phyloP scores from a whole-genome alignment of 2,888 invertebrate genomes.

The Lasioglossum oenotherae region DNA sequence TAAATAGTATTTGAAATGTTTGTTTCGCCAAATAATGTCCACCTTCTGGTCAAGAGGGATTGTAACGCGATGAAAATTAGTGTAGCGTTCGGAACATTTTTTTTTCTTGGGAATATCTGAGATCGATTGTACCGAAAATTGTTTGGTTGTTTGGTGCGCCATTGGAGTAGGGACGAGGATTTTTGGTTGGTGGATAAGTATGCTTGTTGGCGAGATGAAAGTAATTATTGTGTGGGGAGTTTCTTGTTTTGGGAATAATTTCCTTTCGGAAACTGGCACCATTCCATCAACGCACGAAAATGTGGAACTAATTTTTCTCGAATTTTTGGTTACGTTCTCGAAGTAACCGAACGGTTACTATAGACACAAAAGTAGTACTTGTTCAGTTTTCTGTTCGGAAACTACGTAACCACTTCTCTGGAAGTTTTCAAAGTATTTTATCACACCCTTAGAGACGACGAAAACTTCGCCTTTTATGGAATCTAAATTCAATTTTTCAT shows the following conservation, averaged over 20 bases:
- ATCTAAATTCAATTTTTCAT: no score
- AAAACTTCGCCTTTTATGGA: no score
- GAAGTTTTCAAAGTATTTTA: not conserved
- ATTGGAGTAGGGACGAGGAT: not conserved
- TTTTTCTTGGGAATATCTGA: not conserved
- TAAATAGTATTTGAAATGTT: no score
- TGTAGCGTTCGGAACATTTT: not conserved
- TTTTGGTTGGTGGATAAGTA: not conserved
- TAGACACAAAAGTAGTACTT: no score
- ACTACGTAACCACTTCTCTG: not conserved
- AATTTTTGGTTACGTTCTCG: no score
- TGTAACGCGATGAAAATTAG: not conserved
- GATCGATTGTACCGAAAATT: not conserved
- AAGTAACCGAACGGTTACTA: no score
- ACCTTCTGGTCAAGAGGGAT: not conserved
- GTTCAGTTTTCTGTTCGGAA: not conserved
- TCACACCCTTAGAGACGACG: not conserved
- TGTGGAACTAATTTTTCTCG: no score
- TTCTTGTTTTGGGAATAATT: no score
- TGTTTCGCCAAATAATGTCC: no score
- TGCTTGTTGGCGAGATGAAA: not conserved
- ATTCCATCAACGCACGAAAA: no score
- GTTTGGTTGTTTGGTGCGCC: not conserved
- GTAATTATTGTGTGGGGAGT: no score
- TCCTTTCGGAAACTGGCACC: no score